Evolutionary conservation across 2,113 vertebrate genomes (phyloP).

Genomic region (Zosterops borbonicus): DNA sequence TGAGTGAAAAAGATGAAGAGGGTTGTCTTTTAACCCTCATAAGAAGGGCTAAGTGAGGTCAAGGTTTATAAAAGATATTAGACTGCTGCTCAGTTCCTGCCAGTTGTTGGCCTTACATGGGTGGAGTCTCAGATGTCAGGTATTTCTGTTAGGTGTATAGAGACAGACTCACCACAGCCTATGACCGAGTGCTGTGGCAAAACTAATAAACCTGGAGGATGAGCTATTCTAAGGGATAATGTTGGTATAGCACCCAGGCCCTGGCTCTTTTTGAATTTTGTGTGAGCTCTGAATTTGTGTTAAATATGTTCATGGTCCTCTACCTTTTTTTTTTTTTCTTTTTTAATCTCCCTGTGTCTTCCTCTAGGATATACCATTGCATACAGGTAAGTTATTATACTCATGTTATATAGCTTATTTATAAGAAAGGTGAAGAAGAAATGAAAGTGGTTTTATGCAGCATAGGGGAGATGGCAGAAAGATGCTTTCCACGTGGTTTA

Average conservation of each 20-base stretch:
- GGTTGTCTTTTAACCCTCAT: not conserved
- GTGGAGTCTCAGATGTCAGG: not conserved
- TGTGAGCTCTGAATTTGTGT: not conserved
- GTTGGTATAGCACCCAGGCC: not conserved
- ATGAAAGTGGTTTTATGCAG: not conserved
- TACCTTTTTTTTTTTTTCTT: not conserved
- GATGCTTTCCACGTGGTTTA: not conserved
- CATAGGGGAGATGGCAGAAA: not conserved
- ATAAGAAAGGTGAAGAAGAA: not conserved
- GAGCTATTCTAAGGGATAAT: not conserved
- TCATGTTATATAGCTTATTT: rapidly evolving
- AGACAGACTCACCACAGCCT: not conserved
- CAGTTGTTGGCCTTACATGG: not conserved
- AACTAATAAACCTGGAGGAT: not conserved
- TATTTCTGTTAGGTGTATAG: not conserved
- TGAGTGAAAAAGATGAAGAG: too few relatives aligned
- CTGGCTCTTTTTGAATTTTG: not conserved
- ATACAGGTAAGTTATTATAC: not conserved
- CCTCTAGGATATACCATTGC: not conserved
- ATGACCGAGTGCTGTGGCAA: not conserved
- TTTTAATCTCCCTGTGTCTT: not conserved
- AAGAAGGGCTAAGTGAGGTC: not conserved
- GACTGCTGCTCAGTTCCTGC: not conserved
- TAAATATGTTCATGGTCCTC: not conserved
- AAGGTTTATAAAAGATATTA: not conserved